Percentiles rank a stretch among this genome's conserved stretches.
Conservation (phyloP, 2,888 invertebrate genomes). For the Temnothorax unifasciatus region DNA sequence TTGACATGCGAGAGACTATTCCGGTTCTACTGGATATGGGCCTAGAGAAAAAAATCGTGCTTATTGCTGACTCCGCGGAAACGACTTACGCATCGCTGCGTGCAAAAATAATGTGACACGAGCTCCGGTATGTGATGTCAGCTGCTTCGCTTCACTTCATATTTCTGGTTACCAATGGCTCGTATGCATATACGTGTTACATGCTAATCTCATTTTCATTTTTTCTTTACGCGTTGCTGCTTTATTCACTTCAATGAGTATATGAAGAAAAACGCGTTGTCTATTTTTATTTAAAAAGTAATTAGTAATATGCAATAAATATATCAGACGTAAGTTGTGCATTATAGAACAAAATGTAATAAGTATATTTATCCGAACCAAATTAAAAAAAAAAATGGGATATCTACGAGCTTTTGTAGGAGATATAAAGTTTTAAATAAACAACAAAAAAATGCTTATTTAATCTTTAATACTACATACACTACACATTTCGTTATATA, state of each 20-base stretch:
- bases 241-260: constrained; percentile 27
- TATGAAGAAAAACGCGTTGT: background rate
- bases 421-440: background rate
- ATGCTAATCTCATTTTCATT: constrained; percentile 62
- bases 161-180: constrained; percentile 72
- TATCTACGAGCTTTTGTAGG: background rate
- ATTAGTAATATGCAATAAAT: background rate
- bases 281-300: background rate
- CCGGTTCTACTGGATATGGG: constrained; percentile 61
- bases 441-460: constrained; percentile 5
- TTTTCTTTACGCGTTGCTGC: background rate
- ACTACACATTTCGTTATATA: background rate
- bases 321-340: background rate
- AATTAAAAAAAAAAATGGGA: background rate
- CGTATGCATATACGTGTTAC: constrained; percentile 10
- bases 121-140: constrained; percentile 79
- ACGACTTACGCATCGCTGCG: constrained; percentile 80
- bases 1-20: constrained; percentile 72
- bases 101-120: constrained; percentile 83
- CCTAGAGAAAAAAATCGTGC: constrained; percentile 69
- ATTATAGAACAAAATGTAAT: background rate
- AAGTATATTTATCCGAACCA: background rate
- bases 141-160: constrained; percentile 79
- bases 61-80: constrained; percentile 82
- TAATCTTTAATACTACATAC: background rate